Conservation (phyloP, 2,888 invertebrate species). For the Rhorus exstirpatorius region DNA sequence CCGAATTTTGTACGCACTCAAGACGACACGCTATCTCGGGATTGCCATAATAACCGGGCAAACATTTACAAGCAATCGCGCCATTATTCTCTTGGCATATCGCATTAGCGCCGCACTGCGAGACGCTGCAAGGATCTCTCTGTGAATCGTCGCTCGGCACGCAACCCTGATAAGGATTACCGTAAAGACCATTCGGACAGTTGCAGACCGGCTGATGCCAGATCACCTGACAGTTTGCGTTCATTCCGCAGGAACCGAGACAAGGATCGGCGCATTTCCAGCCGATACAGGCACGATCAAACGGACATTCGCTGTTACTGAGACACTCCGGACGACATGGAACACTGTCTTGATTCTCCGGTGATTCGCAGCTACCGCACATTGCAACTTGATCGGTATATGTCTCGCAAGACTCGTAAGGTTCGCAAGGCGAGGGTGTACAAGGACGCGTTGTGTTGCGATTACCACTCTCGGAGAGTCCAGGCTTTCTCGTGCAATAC, state of each 20-base stretch:
- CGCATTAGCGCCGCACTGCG: conserved; percentile 94
- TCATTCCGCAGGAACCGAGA: conserved; percentile 91
- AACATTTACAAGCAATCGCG: conserved; percentile 91
- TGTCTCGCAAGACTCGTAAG: conserved; percentile 89
- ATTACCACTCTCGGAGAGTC: conserved; percentile 72
- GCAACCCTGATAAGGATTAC: conserved; percentile 93
- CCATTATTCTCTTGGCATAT: conserved; percentile 90
- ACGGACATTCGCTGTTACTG: conserved; percentile 92
- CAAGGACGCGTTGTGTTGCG: conserved; percentile 90
- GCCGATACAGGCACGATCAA: conserved; percentile 91
- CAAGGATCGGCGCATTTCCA: conserved; percentile 91
- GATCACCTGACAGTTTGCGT: conserved; percentile 92
- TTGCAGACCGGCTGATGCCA: conserved; percentile 94
- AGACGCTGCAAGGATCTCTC: conserved; percentile 91
- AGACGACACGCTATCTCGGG: conserved; percentile 92
- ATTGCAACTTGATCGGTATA: conserved; percentile 92
- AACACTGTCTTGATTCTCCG: conserved; percentile 90
- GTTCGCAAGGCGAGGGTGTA: conserved; percentile 92
- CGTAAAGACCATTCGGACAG: conserved; percentile 92
- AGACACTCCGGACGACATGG: conserved; percentile 94
- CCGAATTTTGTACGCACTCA: conserved; percentile 93
- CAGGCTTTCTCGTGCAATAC: conserved; percentile 89
- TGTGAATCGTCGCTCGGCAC: conserved; percentile 88
- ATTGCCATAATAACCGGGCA: conserved; percentile 92
- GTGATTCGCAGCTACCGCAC: conserved; percentile 92